A percentile compares a stretch with the other conserved stretches of the same genome.
These are phyloP conservation scores for Xenopus petersii DNA, from an alignment of 2,797 vertebrate species.

Conservation along the genomic window DNA sequence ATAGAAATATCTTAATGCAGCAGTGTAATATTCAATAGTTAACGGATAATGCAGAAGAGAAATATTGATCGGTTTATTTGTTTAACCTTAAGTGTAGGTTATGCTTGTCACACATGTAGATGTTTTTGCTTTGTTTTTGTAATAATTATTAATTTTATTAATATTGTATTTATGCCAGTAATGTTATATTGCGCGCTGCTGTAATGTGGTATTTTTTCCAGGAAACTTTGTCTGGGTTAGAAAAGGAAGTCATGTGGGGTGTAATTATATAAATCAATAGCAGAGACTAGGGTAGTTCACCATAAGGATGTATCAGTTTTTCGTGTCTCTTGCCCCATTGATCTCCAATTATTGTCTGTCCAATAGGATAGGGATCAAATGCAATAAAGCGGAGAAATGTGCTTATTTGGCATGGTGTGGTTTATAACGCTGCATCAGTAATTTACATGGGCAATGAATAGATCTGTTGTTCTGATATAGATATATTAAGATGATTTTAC, in stretches of 20 bases:
- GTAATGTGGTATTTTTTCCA: slow-evolving; percentile 23
- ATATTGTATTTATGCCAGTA: neutral
- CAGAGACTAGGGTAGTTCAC: slow-evolving; percentile 20
- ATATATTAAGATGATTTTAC: slow-evolving; percentile 1
- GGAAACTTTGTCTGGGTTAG: slow-evolving; percentile 13
- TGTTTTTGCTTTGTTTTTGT: neutral
- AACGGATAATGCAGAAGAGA: neutral
- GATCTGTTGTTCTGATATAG: slow-evolving; percentile 1
- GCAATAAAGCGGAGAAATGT: slow-evolving; percentile 22
- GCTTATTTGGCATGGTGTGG: slow-evolving; percentile 10
- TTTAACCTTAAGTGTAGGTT: slow-evolving; percentile 9
- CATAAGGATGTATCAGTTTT: slow-evolving; percentile 22
- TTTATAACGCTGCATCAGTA: neutral
- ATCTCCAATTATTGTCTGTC: slow-evolving; percentile 32
- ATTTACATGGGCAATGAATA: slow-evolving; percentile 3
- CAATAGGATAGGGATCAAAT: slow-evolving; percentile 27
- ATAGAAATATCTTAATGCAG: slow-evolving; percentile 3
- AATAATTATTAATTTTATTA: neutral
- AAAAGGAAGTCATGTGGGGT: slow-evolving; percentile 42
- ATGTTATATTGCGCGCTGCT: neutral
- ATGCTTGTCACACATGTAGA: neutral
- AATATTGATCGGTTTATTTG: neutral
- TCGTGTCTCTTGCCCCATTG: slow-evolving; percentile 14
- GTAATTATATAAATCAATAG: slow-evolving; percentile 38
- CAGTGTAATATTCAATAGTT: neutral